Percentiles rank a stretch among this genome's conserved stretches.
Conservation (phyloP, 2,888 invertebrate species). For the Diarsia brunnea region DNA sequence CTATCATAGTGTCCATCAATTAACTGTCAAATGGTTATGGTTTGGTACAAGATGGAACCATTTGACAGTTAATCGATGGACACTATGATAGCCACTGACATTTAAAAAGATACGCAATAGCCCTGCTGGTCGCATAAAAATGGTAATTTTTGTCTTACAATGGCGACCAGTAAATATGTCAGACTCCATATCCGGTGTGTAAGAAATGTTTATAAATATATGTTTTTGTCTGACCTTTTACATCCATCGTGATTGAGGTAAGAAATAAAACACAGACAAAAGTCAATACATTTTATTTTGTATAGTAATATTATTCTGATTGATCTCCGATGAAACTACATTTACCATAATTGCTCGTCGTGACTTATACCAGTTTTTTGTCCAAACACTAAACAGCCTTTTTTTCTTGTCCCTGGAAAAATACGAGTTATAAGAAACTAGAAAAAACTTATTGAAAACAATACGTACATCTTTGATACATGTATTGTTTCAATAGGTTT, state of each 20-base stretch:
- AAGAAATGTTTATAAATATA: not conserved
- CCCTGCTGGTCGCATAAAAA: too few species aligned
- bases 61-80: too few species aligned
- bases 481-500: not conserved
- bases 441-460: constrained; percentile 46
- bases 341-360: constrained; percentile 46
- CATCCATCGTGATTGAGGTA: constrained; percentile 16
- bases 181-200: too few species aligned
- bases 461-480: constrained; percentile 1
- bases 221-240: constrained; percentile 31
- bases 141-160: too few species aligned
- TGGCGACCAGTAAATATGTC: too few species aligned
- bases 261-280: constrained; percentile 46
- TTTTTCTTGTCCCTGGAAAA: constrained; percentile 59
- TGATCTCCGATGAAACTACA: constrained; percentile 23
- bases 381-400: constrained; percentile 21
- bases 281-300: constrained; percentile 31
- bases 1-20: too few species aligned
- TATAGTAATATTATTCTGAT: constrained; percentile 32
- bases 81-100: too few species aligned
- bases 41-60: too few species aligned
- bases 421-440: constrained; percentile 25
- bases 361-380: constrained; percentile 51
- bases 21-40: too few species aligned
- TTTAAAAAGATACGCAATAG: too few species aligned